Base-by-base conservation (phyloP, 2,888 invertebrate genomes). In the Plebejus anna region DNA sequence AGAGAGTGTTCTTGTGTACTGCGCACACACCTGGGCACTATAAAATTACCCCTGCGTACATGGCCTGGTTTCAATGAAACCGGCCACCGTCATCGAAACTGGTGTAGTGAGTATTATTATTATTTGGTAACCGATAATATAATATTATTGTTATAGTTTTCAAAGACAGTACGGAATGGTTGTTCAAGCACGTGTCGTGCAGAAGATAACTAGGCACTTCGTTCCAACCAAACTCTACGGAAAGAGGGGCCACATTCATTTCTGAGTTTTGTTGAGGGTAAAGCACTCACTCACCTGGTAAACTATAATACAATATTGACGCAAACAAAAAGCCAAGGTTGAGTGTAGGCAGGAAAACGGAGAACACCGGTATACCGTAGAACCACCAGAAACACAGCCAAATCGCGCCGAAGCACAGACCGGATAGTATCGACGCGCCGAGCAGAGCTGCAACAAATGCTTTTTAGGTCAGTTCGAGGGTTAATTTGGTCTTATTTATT, bases 371-470 rank as follows among this genome's bases (percentile, higher is more conserved):
- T 79, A 95, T 92, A 3, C 95, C 96, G 81, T 92, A 94, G 80
- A 92, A 92, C 90, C 95, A 95, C 96, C 96, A 96, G 79, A 96
- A 89, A 5, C 94, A 82, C 66, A 96, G 82, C 95, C 96, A 96
- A 71, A 95, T 85, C 2, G 93, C 87, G 2, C 96, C 96, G 79
- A 95, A 95, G 77, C 95, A 87, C 71, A 95, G 78, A 16, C 96
- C 96, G 72, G 95, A 89, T 5, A 95, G 77, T 2, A 94, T 82
- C 0, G 95, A 93, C 16, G 94, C 90, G 0, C 90, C 86, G 28
- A 95, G 82, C 57, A 91, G 87, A 77, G 90, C 96, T 96, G 86
- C 80, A 91, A 91, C 75, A 79, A 76, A 77, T 77, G 76, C 7
- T 36, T 22, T 22, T 22, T 32, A 38, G 36, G 75, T 61, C 16